Percentiles rank a stretch among this genome's conserved stretches.
Evolutionary conservation across 2,888 invertebrate species (phyloP).

Genomic region (Zygothrica quintamaculata): DNA sequence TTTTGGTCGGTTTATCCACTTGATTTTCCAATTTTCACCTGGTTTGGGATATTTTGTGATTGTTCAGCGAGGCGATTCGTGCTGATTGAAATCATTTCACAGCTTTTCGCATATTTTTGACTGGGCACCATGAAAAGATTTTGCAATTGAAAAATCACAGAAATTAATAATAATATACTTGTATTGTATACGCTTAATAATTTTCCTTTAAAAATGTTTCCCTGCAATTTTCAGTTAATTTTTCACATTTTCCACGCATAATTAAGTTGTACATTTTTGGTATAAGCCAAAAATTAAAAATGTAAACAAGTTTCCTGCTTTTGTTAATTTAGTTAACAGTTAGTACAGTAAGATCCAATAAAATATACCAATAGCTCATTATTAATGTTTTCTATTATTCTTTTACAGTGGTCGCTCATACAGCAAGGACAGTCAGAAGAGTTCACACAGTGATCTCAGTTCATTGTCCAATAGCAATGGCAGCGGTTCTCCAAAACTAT

Average conservation of each 20-base stretch:
- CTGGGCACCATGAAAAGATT: conserved; percentile 29
- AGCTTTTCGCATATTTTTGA: conserved; percentile 49
- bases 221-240: conserved; percentile 28
- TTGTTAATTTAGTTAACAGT: conserved; percentile 13
- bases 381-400: conserved; percentile 11
- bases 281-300: background rate
- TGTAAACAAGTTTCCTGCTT: background rate
- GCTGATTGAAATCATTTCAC: conserved; percentile 56
- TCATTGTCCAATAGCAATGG: conserved; percentile 84
- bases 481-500: conserved; percentile 81
- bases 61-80: conserved; percentile 49
- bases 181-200: conserved; percentile 18
- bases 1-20: conserved; percentile 29
- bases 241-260: conserved; percentile 21
- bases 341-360: background rate
- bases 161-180: conserved; percentile 18
- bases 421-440: conserved; percentile 87
- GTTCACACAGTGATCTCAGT: conserved; percentile 89
- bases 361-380: conserved; percentile 2
- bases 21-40: conserved; percentile 62
- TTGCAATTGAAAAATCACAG: conserved; percentile 29
- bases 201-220: conserved; percentile 13
- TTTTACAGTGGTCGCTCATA: conserved; percentile 84
- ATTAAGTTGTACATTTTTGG: conserved; percentile 20
- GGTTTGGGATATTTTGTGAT: conserved; percentile 39